Conservation (phyloP, 1,140 invertebrate genomes). For the Sinella curviseta region DNA sequence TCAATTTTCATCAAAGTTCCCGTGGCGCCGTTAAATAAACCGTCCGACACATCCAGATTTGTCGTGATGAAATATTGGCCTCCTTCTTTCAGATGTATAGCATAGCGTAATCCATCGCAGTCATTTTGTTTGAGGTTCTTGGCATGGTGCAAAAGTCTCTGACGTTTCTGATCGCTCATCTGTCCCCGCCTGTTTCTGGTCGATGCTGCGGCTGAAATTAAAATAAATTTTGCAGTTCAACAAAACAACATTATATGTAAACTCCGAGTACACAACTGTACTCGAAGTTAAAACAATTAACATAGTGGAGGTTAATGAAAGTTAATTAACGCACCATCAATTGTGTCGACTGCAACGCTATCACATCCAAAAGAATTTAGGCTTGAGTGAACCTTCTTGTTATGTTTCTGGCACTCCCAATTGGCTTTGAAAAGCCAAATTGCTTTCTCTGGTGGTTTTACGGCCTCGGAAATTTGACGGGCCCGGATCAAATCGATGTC, state of each 20-base stretch:
- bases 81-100: conserved; percentile 48
- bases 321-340: neutral
- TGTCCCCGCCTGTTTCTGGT: neutral
- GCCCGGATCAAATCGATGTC: conserved; percentile 23
- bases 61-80: conserved; percentile 52
- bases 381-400: neutral
- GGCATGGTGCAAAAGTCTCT: neutral
- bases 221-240: conserved; percentile 6
- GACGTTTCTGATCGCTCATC: neutral
- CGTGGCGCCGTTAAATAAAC: conserved; percentile 53
- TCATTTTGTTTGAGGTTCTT: conserved; percentile 29
- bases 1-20: conserved; percentile 50
- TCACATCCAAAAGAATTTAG: neutral
- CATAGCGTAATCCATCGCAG: conserved; percentile 50
- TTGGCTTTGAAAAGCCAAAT: neutral
- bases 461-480: neutral
- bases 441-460: neutral
- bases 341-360: neutral
- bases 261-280: too few species aligned
- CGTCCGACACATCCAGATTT: conserved; percentile 51
- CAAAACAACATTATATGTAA: neutral
- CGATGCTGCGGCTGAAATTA: too few species aligned
- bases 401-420: neutral
- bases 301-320: neutral
- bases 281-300: too few species aligned